Conservation (phyloP, 2,113 vertebrate species). For the Forbesichthys agassizii region DNA sequence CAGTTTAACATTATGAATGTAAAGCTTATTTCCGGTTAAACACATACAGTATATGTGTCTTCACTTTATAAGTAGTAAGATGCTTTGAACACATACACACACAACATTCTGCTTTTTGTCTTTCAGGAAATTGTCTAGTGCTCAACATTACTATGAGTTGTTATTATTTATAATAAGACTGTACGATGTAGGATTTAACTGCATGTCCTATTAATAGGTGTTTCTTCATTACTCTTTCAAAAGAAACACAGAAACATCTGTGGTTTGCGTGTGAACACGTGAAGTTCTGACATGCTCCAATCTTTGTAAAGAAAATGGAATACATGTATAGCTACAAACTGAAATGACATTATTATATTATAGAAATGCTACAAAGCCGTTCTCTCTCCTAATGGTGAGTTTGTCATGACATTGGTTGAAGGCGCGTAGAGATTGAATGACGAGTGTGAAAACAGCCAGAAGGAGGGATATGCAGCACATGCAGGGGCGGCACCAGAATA, state of each 20-base stretch:
- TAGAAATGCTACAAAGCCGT: not conserved
- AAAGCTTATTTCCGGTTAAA: no score
- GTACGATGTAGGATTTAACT: no score
- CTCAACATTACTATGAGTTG: not conserved
- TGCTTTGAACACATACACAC: no score
- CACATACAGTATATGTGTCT: no score
- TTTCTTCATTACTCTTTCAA: no score
- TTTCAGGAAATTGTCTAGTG: not conserved
- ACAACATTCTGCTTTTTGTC: not conserved
- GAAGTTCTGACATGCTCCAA: no score
- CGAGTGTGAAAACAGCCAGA: not conserved
- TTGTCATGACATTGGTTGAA: conserved; percentile 2
- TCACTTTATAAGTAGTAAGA: no score
- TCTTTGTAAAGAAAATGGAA: no score
- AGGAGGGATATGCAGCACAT: not conserved
- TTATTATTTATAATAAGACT: not conserved
- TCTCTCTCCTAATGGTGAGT: conserved; percentile 24
- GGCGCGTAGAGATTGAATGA: conserved; percentile 1
- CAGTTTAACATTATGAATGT: not conserved
- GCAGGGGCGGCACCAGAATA: no score
- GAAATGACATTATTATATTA: conserved; percentile 3
- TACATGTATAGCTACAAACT: not conserved
- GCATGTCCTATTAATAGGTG: no score
- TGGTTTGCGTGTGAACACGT: no score
- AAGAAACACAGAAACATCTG: no score